Base-by-base conservation (phyloP, 2,113 vertebrate genomes). In the Paedocypris sp. region DNA sequence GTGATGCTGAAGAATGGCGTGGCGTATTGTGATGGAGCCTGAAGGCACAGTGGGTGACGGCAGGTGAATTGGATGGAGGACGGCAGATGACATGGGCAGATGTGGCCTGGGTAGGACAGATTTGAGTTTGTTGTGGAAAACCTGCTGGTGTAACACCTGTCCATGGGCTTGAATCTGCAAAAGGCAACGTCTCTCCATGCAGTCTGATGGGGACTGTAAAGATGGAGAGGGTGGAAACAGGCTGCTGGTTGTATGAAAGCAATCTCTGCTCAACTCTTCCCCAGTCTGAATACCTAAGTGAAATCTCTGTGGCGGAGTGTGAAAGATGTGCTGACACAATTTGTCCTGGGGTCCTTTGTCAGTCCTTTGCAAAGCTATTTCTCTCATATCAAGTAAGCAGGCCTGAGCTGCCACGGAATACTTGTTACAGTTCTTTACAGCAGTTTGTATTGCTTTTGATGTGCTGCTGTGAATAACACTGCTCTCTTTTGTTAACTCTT, bases 1-100 rank as follows among this genome's bases (percentile, higher is more conserved):
- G 0, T 85, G 87, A 16, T 89, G 89, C 66, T 89, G 90, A 2
- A 89, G 70, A 46, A 91, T 56, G 1, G 88, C 82, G 74, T 85
- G 89, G 3, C 86, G 87, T 64, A 90, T 81, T 0, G 87, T 83
- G 4, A 91, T 75, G 0, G 90, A 88, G 76, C 85, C 81, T 68
- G 87, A 86, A 60, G 85, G 68, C 1, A 89, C 47, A 2, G 87
- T 82, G 0, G 81, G n/a, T n/a, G n/a, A 80, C 42, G 78, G 79
- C 74, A 85, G 60, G 23, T 85, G 77, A 47, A 86, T 20, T 1
- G 85, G 85, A 54, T 85, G 88, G 60, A 88, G 73, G 0, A 64
- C 25, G 6, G 83, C 68, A 26, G 57, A 62, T 0, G 85, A 69
- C 8, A 84, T 50, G 4, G 82, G 78, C 1, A 87, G 28, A 0